Percentiles rank a stretch among this genome's conserved stretches.
These are phyloP conservation scores for Rhyacophila brunnea DNA, from an alignment of 1,140 invertebrate species.

Conservation along the genomic window DNA sequence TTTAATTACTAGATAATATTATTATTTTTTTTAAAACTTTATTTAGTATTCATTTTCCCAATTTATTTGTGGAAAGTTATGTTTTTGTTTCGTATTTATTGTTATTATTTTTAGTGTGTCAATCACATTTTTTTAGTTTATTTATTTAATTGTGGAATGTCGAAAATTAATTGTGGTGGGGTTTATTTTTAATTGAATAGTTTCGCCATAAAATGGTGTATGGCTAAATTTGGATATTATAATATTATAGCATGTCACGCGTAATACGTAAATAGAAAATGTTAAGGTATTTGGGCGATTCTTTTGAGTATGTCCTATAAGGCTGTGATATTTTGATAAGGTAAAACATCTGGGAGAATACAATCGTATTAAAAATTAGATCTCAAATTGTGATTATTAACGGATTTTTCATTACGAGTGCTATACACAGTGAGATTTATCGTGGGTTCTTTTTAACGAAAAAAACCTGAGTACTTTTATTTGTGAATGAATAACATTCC, in stretches of 20 bases:
- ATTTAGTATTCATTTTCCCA: too few relatives aligned
- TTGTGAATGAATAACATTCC: too few relatives aligned
- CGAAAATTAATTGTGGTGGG: too few relatives aligned
- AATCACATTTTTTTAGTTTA: too few relatives aligned
- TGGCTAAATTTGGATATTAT: too few relatives aligned
- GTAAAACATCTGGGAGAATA: slow-evolving; percentile 44
- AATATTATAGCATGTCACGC: too few relatives aligned
- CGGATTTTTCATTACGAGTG: slow-evolving; percentile 25
- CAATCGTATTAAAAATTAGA: slow-evolving; percentile 39
- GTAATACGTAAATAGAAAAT: background rate
- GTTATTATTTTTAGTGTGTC: background rate
- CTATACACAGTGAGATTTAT: slow-evolving; percentile 25
- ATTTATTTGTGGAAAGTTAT: background rate
- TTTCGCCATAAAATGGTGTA: too few relatives aligned
- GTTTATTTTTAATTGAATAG: too few relatives aligned
- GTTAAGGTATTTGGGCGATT: slow-evolving; percentile 22
- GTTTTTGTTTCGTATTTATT: background rate
- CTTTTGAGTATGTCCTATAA: slow-evolving; percentile 20
- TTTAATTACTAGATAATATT: background rate
- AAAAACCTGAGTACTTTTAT: too few relatives aligned
- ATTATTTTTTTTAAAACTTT: background rate
- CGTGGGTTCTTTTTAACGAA: background rate
- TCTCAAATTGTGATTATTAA: slow-evolving; percentile 47
- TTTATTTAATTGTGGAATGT: too few relatives aligned
- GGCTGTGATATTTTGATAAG: slow-evolving; percentile 41